Conservation (phyloP, 64 coral and sea anemone species). For the Dendrophyllia cribrosa region DNA sequence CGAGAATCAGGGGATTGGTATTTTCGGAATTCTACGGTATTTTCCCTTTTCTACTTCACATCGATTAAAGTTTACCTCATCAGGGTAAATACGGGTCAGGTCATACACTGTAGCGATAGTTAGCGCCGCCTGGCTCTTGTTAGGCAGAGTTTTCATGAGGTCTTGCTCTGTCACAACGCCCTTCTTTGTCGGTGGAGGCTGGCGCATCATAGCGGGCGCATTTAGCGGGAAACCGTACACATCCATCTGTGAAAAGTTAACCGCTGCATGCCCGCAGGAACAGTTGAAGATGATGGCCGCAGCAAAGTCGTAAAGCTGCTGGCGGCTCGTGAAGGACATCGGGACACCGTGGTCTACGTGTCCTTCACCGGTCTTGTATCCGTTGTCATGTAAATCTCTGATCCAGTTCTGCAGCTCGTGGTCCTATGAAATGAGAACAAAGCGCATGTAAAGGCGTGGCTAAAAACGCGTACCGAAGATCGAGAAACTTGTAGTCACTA, state of each 20-base stretch:
- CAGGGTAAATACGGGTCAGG: slow-evolving; percentile 61
- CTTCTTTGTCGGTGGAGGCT: slow-evolving; percentile 84
- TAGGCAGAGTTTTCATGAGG: slow-evolving; percentile 79
- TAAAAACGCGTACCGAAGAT: too few species aligned
- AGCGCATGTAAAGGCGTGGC: too few species aligned
- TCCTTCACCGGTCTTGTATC: slow-evolving; percentile 42
- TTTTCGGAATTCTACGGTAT: too few species aligned
- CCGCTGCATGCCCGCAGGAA: slow-evolving; percentile 84
- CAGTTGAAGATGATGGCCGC: slow-evolving; percentile 85
- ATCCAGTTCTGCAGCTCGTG: slow-evolving; percentile 85
- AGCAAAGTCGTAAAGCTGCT: slow-evolving; percentile 54
- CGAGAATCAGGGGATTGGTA: too few species aligned
- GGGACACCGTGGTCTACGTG: slow-evolving; percentile 81
- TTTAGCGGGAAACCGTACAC: slow-evolving; percentile 84
- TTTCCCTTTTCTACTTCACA: too few species aligned
- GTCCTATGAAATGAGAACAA: slow-evolving; percentile 16
- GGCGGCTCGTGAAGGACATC: slow-evolving; percentile 25
- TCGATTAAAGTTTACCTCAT: slow-evolving; percentile 68
- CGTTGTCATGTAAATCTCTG: slow-evolving; percentile 80
- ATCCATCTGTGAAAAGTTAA: slow-evolving; percentile 89
- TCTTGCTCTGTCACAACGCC: slow-evolving; percentile 45
- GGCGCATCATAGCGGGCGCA: slow-evolving; percentile 78
- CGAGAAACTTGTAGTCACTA: too few species aligned
- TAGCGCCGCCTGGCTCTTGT: slow-evolving; percentile 63
- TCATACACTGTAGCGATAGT: slow-evolving; percentile 85